Evolutionary conservation across 2,888 invertebrate species (phyloP).

Genomic region (Parelbella ahira): DNA sequence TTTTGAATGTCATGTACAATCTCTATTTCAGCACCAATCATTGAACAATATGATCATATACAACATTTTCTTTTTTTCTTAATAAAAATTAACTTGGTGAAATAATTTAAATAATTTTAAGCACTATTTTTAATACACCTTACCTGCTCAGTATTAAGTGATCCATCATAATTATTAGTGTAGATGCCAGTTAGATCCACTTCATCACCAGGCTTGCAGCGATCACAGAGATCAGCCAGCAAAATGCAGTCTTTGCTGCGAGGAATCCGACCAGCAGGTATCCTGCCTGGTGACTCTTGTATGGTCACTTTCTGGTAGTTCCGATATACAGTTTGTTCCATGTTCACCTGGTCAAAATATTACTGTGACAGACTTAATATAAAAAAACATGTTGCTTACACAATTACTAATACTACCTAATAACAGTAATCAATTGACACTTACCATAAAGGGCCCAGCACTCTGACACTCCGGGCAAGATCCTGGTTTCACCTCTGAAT

Average conservation of each 20-base stretch:
- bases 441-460: conserved; percentile 94
- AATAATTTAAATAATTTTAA: too few species aligned
- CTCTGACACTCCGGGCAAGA: conserved; percentile 99
- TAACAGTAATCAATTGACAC: too few species aligned
- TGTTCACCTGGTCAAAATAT: conserved; percentile 98
- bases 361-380: too few species aligned
- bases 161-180: conserved; percentile 98
- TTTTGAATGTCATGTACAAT: too few species aligned
- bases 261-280: conserved; percentile 98
- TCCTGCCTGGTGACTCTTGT: conserved; percentile 98
- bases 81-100: too few species aligned
- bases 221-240: conserved; percentile 96
- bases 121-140: too few species aligned
- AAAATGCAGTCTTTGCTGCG: conserved; percentile 98
- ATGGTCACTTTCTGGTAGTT: conserved; percentile 99
- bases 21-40: too few species aligned
- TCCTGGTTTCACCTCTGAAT: conserved; percentile 96
- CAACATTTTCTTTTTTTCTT: too few species aligned
- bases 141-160: conserved; percentile 94
- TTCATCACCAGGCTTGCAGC: conserved; percentile 99
- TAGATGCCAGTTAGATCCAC: conserved; percentile 97
- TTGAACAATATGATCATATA: too few species aligned
- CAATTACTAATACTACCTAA: too few species aligned
- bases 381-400: too few species aligned
- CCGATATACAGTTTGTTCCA: conserved; percentile 98